A percentile compares a stretch with the other conserved stretches of the same genome.
phyloP scores from a whole-genome alignment of 2,888 invertebrate genomes.

The Exocentrus adspersus region DNA sequence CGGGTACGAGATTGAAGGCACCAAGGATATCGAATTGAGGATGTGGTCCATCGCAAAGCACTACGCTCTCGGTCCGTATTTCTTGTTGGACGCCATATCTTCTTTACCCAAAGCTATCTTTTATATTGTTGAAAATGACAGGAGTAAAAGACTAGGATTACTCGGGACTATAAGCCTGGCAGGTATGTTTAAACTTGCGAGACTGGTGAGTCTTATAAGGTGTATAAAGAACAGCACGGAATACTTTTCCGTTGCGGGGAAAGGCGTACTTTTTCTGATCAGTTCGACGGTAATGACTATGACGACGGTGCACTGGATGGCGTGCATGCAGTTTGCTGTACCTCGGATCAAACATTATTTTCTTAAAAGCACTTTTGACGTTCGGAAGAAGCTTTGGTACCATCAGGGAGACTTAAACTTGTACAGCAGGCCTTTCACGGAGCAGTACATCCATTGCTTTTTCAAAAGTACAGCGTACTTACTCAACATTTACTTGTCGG shows the following conservation, averaged over 20 bases:
- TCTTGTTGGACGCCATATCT: conserved; percentile 40
- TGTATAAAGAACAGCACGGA: background rate
- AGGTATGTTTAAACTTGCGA: background rate
- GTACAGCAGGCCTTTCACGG: no score
- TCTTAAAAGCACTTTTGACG: no score
- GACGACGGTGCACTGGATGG: background rate
- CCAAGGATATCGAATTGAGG: conserved; percentile 32
- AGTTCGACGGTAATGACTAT: background rate
- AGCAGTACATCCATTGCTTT: background rate
- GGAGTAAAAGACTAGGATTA: no score
- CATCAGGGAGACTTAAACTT: no score
- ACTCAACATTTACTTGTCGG: background rate
- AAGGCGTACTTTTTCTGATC: background rate
- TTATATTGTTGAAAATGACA: background rate
- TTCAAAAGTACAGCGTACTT: background rate
- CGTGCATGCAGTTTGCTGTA: background rate
- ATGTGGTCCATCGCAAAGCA: conserved; percentile 29
- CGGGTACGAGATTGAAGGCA: conserved; percentile 27
- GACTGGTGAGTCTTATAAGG: background rate
- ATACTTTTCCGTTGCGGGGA: background rate
- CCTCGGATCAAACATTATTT: background rate
- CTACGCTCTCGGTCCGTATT: conserved; percentile 36
- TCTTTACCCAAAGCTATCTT: conserved; percentile 25
- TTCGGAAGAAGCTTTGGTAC: background rate
- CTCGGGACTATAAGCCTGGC: background rate